Conservation (phyloP, 2,113 vertebrate genomes). For the Elephantulus edwardii region DNA sequence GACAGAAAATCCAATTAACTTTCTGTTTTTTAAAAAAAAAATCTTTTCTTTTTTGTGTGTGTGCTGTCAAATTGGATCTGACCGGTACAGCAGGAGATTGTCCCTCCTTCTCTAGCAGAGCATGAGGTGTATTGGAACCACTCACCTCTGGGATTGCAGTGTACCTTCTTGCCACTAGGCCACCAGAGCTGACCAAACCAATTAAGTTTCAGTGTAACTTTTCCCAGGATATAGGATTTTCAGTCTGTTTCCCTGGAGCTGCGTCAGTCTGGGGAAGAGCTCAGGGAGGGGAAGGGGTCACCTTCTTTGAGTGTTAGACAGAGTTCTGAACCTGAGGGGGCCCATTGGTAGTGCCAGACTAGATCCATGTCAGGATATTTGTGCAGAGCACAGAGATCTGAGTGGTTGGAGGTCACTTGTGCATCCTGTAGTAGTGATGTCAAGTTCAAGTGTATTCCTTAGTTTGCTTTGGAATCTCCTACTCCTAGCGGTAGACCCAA, state of each 20-base stretch:
- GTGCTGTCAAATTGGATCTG: too few species aligned
- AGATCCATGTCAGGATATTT: background rate
- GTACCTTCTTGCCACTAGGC: too few species aligned
- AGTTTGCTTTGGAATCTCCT: background rate
- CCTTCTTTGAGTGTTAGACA: background rate
- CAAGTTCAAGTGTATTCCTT: background rate
- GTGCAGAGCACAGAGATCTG: constrained; percentile 3
- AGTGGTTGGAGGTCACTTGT: background rate
- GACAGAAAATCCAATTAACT: constrained; percentile 18
- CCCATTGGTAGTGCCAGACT: background rate
- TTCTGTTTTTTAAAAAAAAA: too few species aligned
- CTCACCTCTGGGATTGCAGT: too few species aligned
- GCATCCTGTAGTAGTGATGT: background rate
- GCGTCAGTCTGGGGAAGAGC: too few species aligned
- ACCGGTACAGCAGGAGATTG: too few species aligned
- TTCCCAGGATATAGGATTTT: constrained; percentile 1
- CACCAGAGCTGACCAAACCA: too few species aligned
- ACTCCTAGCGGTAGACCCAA: background rate
- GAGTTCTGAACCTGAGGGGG: background rate
- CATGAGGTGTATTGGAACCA: too few species aligned
- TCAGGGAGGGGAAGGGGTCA: background rate
- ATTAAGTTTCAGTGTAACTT: constrained; percentile 1
- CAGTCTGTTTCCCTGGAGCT: background rate
- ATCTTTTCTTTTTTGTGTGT: too few species aligned
- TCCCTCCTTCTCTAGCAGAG: too few species aligned